A percentile compares a stretch with the other conserved stretches of the same genome.
These are phyloP conservation scores for Irena cyanogastra DNA, from an alignment of 2,113 vertebrate species.

Conservation along the genomic window DNA sequence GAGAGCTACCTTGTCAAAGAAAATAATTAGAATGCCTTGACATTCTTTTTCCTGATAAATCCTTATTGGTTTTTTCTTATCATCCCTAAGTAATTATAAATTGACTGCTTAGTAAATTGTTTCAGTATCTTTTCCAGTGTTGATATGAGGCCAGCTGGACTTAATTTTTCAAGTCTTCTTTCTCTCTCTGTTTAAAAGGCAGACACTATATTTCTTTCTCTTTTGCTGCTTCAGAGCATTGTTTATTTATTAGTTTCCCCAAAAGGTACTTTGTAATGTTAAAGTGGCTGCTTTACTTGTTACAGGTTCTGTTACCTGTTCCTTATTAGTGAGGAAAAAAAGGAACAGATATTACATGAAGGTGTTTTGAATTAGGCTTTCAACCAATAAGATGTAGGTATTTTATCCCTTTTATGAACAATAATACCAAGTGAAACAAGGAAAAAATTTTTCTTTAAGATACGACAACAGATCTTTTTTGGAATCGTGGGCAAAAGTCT, in stretches of 20 bases:
- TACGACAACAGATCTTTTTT: neutral
- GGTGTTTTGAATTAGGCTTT: neutral
- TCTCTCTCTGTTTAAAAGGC: neutral
- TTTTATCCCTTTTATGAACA: neutral
- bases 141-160: slow-evolving; percentile 33
- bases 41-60: slow-evolving; percentile 11
- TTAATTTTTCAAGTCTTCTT: slow-evolving; percentile 30
- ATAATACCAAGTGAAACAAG: neutral
- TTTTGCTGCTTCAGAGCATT: neutral
- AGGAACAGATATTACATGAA: neutral
- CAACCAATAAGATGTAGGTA: neutral
- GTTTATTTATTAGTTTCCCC: neutral
- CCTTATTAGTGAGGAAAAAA: neutral
- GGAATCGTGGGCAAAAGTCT: neutral
- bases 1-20: slow-evolving; percentile 3
- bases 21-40: neutral
- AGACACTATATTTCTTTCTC: neutral
- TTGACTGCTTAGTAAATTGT: slow-evolving; percentile 14
- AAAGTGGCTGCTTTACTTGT: neutral
- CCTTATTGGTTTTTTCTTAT: slow-evolving; percentile 15
- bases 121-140: slow-evolving; percentile 29
- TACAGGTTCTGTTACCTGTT: neutral
- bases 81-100: slow-evolving; percentile 34
- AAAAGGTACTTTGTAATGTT: neutral
- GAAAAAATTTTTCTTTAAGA: neutral